Evolutionary conservation across 2,888 invertebrate species (phyloP), one percentile per base, ranked within the genome.

Genomic region (Pollenia griseotomentosa): DNA sequence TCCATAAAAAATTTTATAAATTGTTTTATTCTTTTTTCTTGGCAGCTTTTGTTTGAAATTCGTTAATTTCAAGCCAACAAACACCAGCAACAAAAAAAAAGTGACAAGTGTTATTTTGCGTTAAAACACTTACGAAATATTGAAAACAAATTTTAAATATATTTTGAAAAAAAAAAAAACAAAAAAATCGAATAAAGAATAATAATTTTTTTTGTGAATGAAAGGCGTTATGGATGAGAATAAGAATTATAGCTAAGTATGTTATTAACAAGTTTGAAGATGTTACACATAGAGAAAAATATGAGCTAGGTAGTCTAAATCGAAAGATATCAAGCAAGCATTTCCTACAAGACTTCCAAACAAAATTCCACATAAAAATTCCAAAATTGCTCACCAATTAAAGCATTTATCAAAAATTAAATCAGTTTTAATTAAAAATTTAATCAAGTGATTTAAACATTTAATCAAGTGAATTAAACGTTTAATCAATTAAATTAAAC

Each of bases 31-130:
- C 33, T 12, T 3, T 16, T 63, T 33, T 48, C 8, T 59, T n/a
- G 42, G 16, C 82, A 75, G 61, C 40, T 83, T 83, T 63, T 77
- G 77, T 59, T 33, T 44, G 19, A 75, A 57, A 6, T 73, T 65
- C 14, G 16, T 75, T 51, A 10, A 33, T 61, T 68, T 16, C 33
- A 23, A 61, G 9, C 66, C 19, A 71, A 55, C 19, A n/a, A 71
- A 55, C 19, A n/a, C 5, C 57, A 42, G 11, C 19, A 59, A 63
- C 53, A 59, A 23, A 23, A 23, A 2, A 78, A 65, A 66, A 65
- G 42, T 78, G 73, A 83, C 78, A 73, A 78, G 83, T 73, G 71
- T 78, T 83, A 66, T 78, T 66, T 16, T 73, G 16, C 53, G 33
- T 55, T 74, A 48, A 33, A 84, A 74, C 79, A 79, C 79, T 79